Base-by-base conservation (phyloP, 2,888 invertebrate genomes). In the Scaptomyza flava region DNA sequence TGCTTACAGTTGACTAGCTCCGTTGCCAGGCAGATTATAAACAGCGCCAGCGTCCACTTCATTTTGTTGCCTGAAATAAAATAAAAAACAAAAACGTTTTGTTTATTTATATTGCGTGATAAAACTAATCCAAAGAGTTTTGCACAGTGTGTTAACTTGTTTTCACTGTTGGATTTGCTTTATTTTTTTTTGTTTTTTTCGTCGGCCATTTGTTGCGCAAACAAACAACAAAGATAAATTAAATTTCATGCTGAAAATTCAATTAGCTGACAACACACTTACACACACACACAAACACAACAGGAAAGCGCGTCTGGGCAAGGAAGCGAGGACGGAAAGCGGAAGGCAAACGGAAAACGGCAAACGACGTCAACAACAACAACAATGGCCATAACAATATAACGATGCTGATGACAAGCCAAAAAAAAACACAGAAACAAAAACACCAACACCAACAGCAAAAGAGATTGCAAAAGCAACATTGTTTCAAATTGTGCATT, bases 211-310 rank as follows among this genome's bases (percentile, higher is more conserved):
- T 80, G 81, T 72, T 72, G 72, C 47, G 72, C 77, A 88, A 80
- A 80, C 86, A 88, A 76, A 77, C 65, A 85, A 88, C 84, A 88
- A 83, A 80, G 77, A 81, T 88, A 83, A 83, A 83, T 88, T 88
- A 78, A 83, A 88, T 83, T 82, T 83, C 78, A 87, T 77, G 89
- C 81, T 89, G 84, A 87, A 87, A 84, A 89, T 84, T 84, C 89
- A 84, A 84, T 84, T 84, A 84, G 89, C 89, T 84, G 89, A 79
- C 89, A 85, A 41, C 41, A 41, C 41, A 41, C 23, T 4, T 4
- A 23, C 4, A 23, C 3, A 23, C 23, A 33, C 33, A 73, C 82
- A 76, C 84, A 82, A 67, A 72, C 68, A 61, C 64, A 73, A 61
- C 64, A 64, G 42, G 61, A 59, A 41, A 20, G 47, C 59, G 67